These are phyloP conservation scores for Vipera latastei DNA, from an alignment of 2,797 vertebrate genomes.

Conservation along the genomic window DNA sequence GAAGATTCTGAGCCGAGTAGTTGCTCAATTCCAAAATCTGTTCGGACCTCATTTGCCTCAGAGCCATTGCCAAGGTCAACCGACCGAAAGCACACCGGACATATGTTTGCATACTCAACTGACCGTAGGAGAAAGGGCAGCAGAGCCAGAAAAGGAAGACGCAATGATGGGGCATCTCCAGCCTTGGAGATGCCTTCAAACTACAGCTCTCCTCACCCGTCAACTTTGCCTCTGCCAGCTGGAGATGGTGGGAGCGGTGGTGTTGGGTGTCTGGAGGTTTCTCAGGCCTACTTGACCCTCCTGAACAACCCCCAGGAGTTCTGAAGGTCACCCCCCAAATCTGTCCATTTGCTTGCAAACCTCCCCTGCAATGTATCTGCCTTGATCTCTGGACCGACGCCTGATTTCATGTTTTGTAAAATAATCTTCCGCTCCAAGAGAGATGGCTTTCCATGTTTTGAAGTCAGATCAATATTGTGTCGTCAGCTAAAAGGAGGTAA, in stretches of 20 bases:
- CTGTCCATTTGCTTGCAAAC: background rate
- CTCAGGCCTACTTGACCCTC: background rate
- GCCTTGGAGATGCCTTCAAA: background rate
- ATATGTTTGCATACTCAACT: too few relatives aligned
- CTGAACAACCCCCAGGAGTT: background rate
- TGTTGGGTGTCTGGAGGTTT: background rate
- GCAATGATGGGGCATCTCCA: background rate
- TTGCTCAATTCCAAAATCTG: background rate
- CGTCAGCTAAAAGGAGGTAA: background rate
- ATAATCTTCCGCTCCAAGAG: background rate
- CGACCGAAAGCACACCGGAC: background rate
- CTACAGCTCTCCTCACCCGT: background rate
- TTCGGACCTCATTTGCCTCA: background rate
- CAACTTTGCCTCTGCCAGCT: background rate
- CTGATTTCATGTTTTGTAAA: background rate
- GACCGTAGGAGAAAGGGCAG: background rate
- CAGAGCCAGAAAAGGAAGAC: background rate
- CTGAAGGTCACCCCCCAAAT: background rate
- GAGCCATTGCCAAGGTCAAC: background rate
- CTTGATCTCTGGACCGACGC: background rate
- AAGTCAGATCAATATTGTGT: background rate
- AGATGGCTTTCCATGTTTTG: background rate
- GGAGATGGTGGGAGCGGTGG: too few relatives aligned
- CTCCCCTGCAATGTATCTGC: too few relatives aligned
- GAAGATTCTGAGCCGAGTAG: background rate